phyloP scores from a whole-genome alignment of 2,888 invertebrate genomes.

The Heliconius erato region DNA sequence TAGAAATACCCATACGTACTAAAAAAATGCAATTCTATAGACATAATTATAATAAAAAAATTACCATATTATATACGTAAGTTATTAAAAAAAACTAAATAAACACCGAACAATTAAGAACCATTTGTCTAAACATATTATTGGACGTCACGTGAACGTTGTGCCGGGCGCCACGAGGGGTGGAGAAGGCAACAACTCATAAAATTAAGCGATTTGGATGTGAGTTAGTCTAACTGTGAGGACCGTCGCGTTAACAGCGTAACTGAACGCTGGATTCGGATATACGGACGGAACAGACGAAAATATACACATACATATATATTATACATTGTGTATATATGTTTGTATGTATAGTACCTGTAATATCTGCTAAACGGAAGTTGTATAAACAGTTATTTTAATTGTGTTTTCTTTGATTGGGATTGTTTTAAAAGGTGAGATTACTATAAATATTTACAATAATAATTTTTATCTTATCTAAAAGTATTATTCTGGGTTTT shows the following conservation, averaged over 20 bases:
- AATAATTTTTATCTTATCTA: slow-evolving; percentile 8
- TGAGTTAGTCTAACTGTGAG: slow-evolving; percentile 86
- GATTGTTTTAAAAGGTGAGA: slow-evolving; percentile 20
- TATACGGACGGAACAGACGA: slow-evolving; percentile 9
- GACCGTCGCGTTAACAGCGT: slow-evolving; percentile 80
- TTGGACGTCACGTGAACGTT: slow-evolving; percentile 66
- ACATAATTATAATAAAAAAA: not conserved
- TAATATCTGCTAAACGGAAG: slow-evolving; percentile 9
- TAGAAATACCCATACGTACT: not conserved
- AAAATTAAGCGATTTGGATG: slow-evolving; percentile 87
- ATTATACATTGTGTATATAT: not conserved
- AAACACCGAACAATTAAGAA: not conserved
- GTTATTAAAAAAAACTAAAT: not conserved
- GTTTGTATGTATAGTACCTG: not conserved
- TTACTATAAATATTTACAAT: slow-evolving; percentile 11
- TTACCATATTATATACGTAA: not conserved
- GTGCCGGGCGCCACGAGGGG: slow-evolving; percentile 74
- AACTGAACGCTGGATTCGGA: slow-evolving; percentile 2
- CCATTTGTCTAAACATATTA: not conserved
- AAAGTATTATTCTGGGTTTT: not conserved
- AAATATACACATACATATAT: not conserved
- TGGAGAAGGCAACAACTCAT: slow-evolving; percentile 87
- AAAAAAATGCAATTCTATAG: not conserved
- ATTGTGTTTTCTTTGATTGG: slow-evolving; percentile 23
- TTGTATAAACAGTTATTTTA: not conserved